Evolutionary conservation across 1,140 invertebrate species (phyloP).

Genomic region (Metaphire vulgaris): DNA sequence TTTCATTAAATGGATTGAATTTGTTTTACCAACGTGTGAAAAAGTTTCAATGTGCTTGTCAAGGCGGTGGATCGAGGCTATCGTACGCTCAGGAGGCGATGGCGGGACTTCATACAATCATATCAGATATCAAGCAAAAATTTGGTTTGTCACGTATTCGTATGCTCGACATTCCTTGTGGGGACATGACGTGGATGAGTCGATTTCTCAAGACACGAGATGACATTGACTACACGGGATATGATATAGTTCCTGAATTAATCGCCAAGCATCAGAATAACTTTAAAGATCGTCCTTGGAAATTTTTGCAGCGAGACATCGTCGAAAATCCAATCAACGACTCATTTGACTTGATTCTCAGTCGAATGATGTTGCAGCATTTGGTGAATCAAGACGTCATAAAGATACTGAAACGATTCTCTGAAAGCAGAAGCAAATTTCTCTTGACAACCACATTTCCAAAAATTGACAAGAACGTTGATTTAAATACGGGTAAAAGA

Average conservation of each 20-base stretch:
- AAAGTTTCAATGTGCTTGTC: too few relatives aligned
- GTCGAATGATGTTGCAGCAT: slow-evolving; percentile 26
- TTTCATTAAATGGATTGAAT: too few relatives aligned
- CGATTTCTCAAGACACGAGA: slow-evolving; percentile 25
- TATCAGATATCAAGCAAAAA: slow-evolving; percentile 6
- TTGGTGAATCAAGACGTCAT: slow-evolving; percentile 11
- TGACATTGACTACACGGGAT: slow-evolving; percentile 28
- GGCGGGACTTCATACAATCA: slow-evolving; percentile 12
- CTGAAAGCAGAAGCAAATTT: slow-evolving; percentile 22
- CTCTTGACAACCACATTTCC: slow-evolving; percentile 21
- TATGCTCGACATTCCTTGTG: slow-evolving; percentile 28
- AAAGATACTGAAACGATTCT: slow-evolving; percentile 19
- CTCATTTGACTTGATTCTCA: slow-evolving; percentile 22
- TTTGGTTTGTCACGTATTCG: background rate
- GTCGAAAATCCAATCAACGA: background rate
- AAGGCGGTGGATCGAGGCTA: slow-evolving; percentile 24
- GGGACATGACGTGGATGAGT: slow-evolving; percentile 28
- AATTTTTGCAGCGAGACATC: slow-evolving; percentile 18
- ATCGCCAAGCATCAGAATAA: slow-evolving; percentile 22
- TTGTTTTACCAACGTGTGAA: too few relatives aligned
- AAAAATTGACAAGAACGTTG: background rate
- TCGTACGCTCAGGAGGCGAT: slow-evolving; percentile 21
- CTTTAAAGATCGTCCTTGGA: slow-evolving; percentile 10
- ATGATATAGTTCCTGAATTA: slow-evolving; percentile 27
- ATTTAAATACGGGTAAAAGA: slow-evolving; percentile 14